A percentile compares a stretch with the other conserved stretches of the same genome.
These are phyloP conservation scores for Imbricaverruca yamaguchii DNA, from an alignment of 2,888 invertebrate genomes.

Conservation along the genomic window DNA sequence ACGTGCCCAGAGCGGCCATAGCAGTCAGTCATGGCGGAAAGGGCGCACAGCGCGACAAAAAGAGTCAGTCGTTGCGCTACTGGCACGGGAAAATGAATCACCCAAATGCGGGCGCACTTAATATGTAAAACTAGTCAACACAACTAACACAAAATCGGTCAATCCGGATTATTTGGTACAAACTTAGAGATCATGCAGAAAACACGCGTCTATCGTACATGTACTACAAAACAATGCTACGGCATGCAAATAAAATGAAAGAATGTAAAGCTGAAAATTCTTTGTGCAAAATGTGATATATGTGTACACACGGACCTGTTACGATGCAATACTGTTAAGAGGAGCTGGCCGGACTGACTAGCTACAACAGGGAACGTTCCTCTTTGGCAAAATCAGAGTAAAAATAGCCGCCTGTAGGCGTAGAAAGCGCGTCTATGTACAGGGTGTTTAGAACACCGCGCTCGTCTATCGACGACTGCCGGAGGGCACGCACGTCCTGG, in stretches of 20 bases:
- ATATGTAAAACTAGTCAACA: neutral
- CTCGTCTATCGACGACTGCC: neutral
- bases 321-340: no score
- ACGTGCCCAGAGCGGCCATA: neutral
- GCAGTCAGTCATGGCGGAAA: neutral
- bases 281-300: neutral
- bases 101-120: no score
- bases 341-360: neutral
- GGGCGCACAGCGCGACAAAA: neutral
- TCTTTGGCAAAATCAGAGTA: constrained; percentile 14
- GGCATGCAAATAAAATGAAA: neutral
- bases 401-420: neutral
- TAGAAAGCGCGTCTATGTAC: constrained; percentile 3
- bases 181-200: constrained; percentile 17
- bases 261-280: constrained; percentile 9
- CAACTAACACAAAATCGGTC: neutral
- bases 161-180: constrained; percentile 3
- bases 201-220: neutral
- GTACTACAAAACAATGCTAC: neutral
- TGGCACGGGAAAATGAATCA: neutral
- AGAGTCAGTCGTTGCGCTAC: neutral
- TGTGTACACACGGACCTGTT: no score
- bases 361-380: constrained; percentile 3
- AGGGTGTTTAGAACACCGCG: constrained; percentile 7
- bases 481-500: neutral